Base-by-base conservation (phyloP, 2,797 vertebrate genomes). In the Pipistrellus pipistrellus region DNA sequence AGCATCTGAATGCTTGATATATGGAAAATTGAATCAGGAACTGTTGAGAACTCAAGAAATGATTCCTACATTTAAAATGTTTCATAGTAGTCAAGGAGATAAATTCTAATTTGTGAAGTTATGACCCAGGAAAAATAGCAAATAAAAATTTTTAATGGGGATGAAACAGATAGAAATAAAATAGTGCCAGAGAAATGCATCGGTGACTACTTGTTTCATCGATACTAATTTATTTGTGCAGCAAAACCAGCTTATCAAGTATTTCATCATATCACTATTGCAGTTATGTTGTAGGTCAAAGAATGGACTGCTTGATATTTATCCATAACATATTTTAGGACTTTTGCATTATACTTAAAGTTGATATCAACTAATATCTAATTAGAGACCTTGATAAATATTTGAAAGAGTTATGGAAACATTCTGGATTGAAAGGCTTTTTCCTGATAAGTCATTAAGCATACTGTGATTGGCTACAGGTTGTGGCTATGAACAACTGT, bases 401-500 rank as follows among this genome's bases (percentile, higher is more conserved):
- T 92, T 84, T 90, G 35, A 59, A 59, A 90, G n/a, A 77, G 35
- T 87, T 72, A 85, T 17, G 53, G 51, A 88, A 57, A 82, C 41
- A 57, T 86, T 93, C 14, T 90, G 18, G 6, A 72, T 38, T 84
- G 51, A 81, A 64, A 66, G 48, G 17, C 66, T 71, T 38, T 95
- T 25, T 1, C 30, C 17, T 38, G 35, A 25, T 57, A 57, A 66
- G 23, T 84, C 23, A 85, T 72, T 62, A 89, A 69, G 20, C 57
- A 27, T 91, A 7, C 38, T 30, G 0, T 68, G 51, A 82, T 57
- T 94, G 57, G 17, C 27, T 77, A 9, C 62, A 53, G 2, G 10
- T 86, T 88, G 53, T 96, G 27, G 2, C 59, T 91, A 2, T 93
- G 55, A 18, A 62, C 30, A 84, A 20, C 8, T 77, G 2, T 35